Percentiles rank a stretch among this genome's conserved stretches.
These are phyloP conservation scores for Crocallis elinguaria DNA, from an alignment of 2,888 invertebrate genomes.

Conservation along the genomic window DNA sequence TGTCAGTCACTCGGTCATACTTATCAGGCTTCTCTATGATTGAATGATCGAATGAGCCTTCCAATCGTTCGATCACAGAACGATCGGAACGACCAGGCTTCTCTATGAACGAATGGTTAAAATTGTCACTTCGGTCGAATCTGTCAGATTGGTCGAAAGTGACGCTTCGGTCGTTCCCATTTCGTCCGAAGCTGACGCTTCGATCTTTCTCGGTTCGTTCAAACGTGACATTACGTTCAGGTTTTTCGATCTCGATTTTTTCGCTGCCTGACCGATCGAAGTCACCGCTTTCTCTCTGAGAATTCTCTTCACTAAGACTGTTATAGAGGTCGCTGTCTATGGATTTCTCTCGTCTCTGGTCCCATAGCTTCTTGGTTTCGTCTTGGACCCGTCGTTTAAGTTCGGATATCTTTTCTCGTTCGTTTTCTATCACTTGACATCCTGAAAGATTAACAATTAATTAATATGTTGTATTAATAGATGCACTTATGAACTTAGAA, in stretches of 20 bases:
- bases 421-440: constrained; percentile 95
- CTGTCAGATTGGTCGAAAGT: constrained; percentile 19
- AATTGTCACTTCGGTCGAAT: constrained; percentile 6
- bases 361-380: constrained; percentile 96
- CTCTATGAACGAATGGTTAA: background rate
- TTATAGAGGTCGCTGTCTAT: constrained; percentile 57
- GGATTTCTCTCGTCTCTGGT: constrained; percentile 73
- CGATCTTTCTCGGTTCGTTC: constrained; percentile 12
- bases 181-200: constrained; percentile 13
- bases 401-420: constrained; percentile 93
- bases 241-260: constrained; percentile 25
- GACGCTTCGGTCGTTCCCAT: constrained; percentile 4
- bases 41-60: constrained; percentile 6
- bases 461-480: too few relatives aligned
- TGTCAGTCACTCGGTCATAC: constrained; percentile 16
- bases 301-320: constrained; percentile 47
- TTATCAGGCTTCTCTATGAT: constrained; percentile 16
- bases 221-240: constrained; percentile 18
- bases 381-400: constrained; percentile 94
- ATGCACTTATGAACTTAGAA: too few relatives aligned
- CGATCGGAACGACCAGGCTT: background rate
- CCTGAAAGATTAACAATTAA: constrained; percentile 79
- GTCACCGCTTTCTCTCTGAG: constrained; percentile 29
- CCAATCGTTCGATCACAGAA: constrained; percentile 8
- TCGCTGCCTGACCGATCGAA: constrained; percentile 27